Conservation (phyloP, 2,113 vertebrate genomes). For the Ameiurus melas region DNA sequence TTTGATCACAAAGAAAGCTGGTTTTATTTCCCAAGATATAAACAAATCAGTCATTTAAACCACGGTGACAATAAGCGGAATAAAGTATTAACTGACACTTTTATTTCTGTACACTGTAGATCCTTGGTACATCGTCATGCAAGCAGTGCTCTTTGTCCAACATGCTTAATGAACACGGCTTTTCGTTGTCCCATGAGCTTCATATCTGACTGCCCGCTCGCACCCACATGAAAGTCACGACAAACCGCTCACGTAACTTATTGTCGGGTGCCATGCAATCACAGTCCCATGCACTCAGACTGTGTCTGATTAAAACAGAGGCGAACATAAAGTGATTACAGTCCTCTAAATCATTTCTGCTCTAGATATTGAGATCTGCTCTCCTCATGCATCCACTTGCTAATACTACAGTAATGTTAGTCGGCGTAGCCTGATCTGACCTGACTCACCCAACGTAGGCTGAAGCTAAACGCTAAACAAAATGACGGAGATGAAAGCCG, state of each 20-base stretch:
- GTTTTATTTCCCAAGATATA: neutral
- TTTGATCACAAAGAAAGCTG: neutral
- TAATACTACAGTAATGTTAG: constrained; percentile 64
- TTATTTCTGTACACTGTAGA: neutral
- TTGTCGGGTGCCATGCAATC: neutral
- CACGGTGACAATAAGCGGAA: neutral
- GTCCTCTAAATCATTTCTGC: constrained; percentile 27
- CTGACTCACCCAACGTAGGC: neutral
- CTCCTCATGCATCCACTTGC: neutral
- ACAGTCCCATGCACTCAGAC: neutral
- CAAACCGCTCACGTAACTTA: neutral
- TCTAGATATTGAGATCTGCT: constrained; percentile 30
- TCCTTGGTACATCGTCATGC: neutral
- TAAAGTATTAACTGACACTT: neutral
- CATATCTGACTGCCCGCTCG: neutral
- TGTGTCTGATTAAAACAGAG: constrained; percentile 5
- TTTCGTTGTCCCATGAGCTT: neutral
- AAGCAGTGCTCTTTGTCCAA: neutral
- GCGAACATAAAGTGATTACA: neutral
- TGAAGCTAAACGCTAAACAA: constrained; percentile 19
- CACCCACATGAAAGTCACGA: neutral
- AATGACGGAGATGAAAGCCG: constrained; percentile 4
- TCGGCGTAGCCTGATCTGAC: constrained; percentile 27
- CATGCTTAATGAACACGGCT: neutral
- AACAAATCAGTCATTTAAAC: neutral